Base-by-base conservation (phyloP, 2,888 invertebrate species). In the Apodemia mormo region DNA sequence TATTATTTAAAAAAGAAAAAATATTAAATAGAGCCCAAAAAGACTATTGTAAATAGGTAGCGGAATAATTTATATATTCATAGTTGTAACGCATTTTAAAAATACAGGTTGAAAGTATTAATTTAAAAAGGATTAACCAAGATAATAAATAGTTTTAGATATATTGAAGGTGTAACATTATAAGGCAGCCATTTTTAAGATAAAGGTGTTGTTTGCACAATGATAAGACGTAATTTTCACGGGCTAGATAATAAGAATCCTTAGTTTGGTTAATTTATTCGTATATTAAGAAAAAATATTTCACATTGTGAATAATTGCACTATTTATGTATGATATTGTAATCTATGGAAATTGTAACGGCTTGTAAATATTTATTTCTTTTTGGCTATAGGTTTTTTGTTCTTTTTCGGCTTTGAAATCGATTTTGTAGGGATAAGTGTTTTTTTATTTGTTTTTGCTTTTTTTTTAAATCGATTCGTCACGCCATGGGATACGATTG, bases 11-110 rank as follows among this genome's bases (percentile, higher is more conserved):
- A 70, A 77, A 80, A 45, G 45, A 45, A 79, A 78, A 81, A 77
- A 75, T 78, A 81, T 79, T 81, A 81, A 80, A 81, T 81, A 91
- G 91, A 88, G 88, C 85, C 81, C 87, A 85, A 87, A 85, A 88
- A 85, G 85, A 88, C 85, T 92, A 90, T 89, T 92, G 92, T 92
- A 91, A 77, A 91, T 92, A 91, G 79, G 69, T 88, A 90, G 87
- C 82, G 81, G 83, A 73, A 86, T 89, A 88, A 85, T 85, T 86
- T 86, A 87, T 85, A 83, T 82, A 81, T 79, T 87, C 45, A 45
- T 45, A 86, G 85, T 80, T 80, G 78, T 84, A 85, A 86, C 76
- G 79, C 85, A 80, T 88, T 90, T 81, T 77, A 77, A 78, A 45
- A 85, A 74, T 84, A 86, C 88, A 87, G 86, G 84, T 87, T 75